Evolutionary conservation across 2,113 vertebrate species (phyloP), one percentile per base, ranked within the genome.

Genomic region (Calidris pygmaea): DNA sequence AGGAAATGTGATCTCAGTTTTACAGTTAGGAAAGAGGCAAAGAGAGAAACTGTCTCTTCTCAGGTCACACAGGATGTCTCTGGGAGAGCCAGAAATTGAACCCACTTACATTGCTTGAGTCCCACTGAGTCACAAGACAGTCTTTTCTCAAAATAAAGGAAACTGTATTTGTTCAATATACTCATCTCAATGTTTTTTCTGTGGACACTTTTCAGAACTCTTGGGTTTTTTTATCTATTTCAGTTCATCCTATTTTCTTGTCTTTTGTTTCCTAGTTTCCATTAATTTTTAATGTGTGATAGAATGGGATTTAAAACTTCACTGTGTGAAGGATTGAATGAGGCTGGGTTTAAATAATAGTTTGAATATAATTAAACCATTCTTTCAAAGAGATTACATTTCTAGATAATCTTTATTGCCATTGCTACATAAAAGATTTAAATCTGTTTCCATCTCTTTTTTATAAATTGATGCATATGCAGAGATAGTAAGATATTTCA

Each of bases 391-490:
- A 85, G 65, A 94, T 93, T 71, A 45, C 30, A 48, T 65, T 87
- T 84, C 48, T 68, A 85, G 80, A 96, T 95, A 89, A 78, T 82
- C 60, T 87, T 83, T 89, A 45, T 88, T 92, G 80, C 47, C 27
- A 47, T 48, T 92, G 18, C 26, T 92, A 2, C 43, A 12, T 92
- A 55, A 85, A 90, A 86, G 34, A 52, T 84, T 74, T 84, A 48
- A 72, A 67, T 94, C 47, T 90, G 14, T 90, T 86, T 95, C 68
- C 22, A 35, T 72, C 19, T 90, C 19, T 83, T 87, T 41, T 48
- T 89, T 23, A 75, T 79, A 72, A 89, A 72, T 60, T 47, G 39
- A 56, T 82, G 47, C 45, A 48, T 85, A 48, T 68, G 62, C 72
- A 95, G 50, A 77, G 63, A 63, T 15, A 74, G 7, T 17, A 18